A percentile compares a stretch with the other conserved stretches of the same genome.
phyloP scores from a whole-genome alignment of 2,888 invertebrate genomes.

The Stenotaenia linearis region DNA sequence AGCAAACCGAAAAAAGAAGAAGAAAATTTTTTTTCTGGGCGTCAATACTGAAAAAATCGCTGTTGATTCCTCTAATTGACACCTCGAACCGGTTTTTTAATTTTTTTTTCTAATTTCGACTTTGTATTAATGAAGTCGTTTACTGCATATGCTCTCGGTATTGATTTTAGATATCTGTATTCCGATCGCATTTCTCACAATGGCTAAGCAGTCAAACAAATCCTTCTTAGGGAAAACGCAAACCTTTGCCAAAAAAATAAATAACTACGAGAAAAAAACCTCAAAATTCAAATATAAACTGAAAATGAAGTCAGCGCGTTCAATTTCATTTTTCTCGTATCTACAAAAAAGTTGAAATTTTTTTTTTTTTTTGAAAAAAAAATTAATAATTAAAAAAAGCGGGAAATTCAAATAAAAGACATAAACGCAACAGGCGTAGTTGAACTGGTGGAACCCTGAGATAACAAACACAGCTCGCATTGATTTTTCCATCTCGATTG shows the following conservation, averaged over 20 bases:
- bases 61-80: background rate
- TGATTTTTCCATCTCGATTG: background rate
- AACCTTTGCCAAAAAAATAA: background rate
- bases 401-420: background rate
- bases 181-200: conserved; percentile 6
- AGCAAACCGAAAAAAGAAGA: background rate
- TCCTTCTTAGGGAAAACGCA: background rate
- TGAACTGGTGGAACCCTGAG: background rate
- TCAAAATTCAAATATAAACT: background rate
- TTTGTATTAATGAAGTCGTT: background rate
- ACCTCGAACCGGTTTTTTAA: background rate
- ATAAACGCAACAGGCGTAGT: background rate
- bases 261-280: background rate
- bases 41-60: background rate
- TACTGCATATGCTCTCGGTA: background rate
- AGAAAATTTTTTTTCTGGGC: background rate
- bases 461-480: background rate
- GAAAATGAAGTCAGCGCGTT: too few species aligned
- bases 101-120: background rate
- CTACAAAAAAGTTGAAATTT: too few species aligned
- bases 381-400: background rate
- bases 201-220: background rate
- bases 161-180: conserved; percentile 14
- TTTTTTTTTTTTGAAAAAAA: too few species aligned
- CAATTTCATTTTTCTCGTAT: too few species aligned